Evolutionary conservation across 2,113 vertebrate species (phyloP).

Genomic region (Bubalus kerabau): DNA sequence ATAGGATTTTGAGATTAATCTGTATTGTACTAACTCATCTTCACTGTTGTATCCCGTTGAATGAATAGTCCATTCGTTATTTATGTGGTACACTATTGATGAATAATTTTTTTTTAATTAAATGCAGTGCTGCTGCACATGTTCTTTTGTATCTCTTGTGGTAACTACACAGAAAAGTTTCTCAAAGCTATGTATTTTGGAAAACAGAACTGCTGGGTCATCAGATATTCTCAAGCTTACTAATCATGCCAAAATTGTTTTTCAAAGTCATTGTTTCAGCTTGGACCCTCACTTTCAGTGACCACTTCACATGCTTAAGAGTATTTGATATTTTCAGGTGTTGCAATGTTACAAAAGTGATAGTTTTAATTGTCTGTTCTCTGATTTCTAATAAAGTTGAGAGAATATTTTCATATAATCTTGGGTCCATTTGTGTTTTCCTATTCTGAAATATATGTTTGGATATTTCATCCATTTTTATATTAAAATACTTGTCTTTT

Average conservation of each 20-base stretch:
- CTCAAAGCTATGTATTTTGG: not conserved
- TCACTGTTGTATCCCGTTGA: not conserved
- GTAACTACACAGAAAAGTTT: not conserved
- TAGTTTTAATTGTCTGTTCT: not conserved
- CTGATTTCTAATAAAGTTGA: not conserved
- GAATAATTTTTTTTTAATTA: not conserved
- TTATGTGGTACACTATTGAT: not conserved
- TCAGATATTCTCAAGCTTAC: not conserved
- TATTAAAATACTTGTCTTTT: not conserved
- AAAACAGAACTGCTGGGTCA: not conserved
- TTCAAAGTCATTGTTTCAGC: not conserved
- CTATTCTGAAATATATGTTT: not conserved
- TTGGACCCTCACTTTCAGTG: no score
- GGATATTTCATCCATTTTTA: not conserved
- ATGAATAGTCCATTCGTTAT: not conserved
- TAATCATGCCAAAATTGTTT: not conserved
- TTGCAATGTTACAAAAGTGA: not conserved
- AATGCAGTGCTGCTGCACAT: not conserved
- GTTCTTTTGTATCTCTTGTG: not conserved
- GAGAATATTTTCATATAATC: not conserved
- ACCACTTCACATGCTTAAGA: not conserved
- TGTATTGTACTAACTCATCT: not conserved
- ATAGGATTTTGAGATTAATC: not conserved
- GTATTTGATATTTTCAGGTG: not conserved
- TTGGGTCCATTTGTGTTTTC: not conserved